Conservation (phyloP, 2,113 vertebrate genomes). For the Scartelaos histophorus region DNA sequence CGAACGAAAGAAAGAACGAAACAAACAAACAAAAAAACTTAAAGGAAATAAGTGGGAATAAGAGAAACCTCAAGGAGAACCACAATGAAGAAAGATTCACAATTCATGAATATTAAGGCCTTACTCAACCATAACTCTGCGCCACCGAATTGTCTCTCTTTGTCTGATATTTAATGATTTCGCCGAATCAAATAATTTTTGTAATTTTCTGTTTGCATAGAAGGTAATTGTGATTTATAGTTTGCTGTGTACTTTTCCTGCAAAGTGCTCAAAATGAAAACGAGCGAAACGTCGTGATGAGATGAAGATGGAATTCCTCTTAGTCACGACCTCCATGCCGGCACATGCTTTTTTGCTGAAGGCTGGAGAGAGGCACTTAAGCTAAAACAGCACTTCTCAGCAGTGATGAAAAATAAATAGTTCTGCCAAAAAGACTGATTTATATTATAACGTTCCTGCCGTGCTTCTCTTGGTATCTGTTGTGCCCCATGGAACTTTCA, state of each 20-base stretch:
- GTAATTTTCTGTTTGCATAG: not conserved
- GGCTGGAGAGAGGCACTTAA: slow-evolving; percentile 6
- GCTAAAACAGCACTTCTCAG: slow-evolving; percentile 15
- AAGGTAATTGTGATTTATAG: not conserved
- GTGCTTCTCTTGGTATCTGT: not conserved
- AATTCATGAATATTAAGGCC: not conserved
- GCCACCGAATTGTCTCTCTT: not conserved
- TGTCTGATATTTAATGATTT: not conserved
- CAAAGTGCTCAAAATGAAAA: not conserved
- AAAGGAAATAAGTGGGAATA: too few species aligned
- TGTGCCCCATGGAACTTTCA: not conserved
- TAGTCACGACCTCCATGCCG: slow-evolving; percentile 21
- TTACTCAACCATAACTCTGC: not conserved
- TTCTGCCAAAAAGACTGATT: slow-evolving; percentile 2
- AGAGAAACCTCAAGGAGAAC: too few species aligned
- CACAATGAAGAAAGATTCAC: too few species aligned
- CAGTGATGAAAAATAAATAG: slow-evolving; percentile 4
- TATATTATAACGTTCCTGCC: not conserved
- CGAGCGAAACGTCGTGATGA: not conserved
- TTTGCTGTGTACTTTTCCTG: not conserved
- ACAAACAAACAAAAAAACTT: too few species aligned
- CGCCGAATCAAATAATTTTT: not conserved
- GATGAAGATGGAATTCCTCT: not conserved
- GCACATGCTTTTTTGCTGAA: slow-evolving; percentile 40
- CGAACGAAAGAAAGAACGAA: too few species aligned